phyloP scores from a whole-genome alignment of 2,113 vertebrate species.

The Heterotis niloticus region DNA sequence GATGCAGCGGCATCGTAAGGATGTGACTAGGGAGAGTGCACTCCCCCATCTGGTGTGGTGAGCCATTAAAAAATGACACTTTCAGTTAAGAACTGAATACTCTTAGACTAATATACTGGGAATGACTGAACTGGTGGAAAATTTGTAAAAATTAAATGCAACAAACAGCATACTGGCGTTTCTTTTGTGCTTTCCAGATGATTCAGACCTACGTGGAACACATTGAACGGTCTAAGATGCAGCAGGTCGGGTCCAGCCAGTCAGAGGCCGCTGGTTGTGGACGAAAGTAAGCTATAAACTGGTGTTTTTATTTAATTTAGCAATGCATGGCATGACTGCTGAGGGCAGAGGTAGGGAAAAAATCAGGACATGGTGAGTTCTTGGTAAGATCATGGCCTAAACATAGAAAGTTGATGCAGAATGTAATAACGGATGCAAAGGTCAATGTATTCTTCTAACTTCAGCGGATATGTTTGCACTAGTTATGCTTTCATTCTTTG shows the following conservation, averaged over 20 bases:
- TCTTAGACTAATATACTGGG: too few relatives aligned
- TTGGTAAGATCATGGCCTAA: background rate
- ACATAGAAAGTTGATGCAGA: background rate
- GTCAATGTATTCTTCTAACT: background rate
- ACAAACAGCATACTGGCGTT: background rate
- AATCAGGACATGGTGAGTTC: background rate
- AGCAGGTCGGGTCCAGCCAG: slow-evolving; percentile 81
- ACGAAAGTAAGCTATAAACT: slow-evolving; percentile 74
- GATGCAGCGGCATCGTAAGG: too few relatives aligned
- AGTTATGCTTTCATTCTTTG: background rate
- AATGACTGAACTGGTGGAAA: too few relatives aligned
- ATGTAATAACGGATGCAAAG: background rate
- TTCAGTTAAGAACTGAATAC: too few relatives aligned
- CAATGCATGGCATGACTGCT: background rate
- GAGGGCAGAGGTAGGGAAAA: background rate
- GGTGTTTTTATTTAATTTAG: background rate
- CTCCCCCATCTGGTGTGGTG: too few relatives aligned
- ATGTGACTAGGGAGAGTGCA: too few relatives aligned
- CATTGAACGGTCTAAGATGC: slow-evolving; percentile 94
- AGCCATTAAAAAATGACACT: too few relatives aligned
- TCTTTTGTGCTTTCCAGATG: slow-evolving; percentile 71
- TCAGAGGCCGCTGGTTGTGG: slow-evolving; percentile 77
- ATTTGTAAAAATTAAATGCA: background rate
- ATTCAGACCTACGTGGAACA: slow-evolving; percentile 97
- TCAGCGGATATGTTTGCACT: background rate